Evolutionary conservation across 2,797 vertebrate genomes (phyloP), one percentile per base, ranked within the genome.

Genomic region (Falco concolor): DNA sequence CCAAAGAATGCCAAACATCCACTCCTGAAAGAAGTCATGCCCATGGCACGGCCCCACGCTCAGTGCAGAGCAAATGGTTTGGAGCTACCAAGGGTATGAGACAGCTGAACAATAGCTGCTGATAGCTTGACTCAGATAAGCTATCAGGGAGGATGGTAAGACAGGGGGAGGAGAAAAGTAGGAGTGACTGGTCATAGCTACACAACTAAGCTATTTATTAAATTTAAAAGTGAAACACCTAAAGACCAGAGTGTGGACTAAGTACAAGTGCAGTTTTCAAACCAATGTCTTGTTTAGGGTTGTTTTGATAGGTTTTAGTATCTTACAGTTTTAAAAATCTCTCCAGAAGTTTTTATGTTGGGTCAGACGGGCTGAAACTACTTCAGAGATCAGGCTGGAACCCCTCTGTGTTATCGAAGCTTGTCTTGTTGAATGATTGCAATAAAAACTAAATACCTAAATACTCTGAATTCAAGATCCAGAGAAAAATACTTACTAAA

Each of bases 1-100:
- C 78, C 78, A 32, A 91, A 68, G 92, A 93, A 96, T 91, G 86
- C 75, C 78, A 96, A 89, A 63, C 90, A 96, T 87, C 67, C 86
- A 75, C 91, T 87, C 77, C 9, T 18, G 50, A 53, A 59, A 84
- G 84, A 54, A 79, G 68, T 80, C 65, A 72, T 10, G 64, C 72
- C 75, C 42, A 1, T 44, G 89, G 87, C 89, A 85, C 0, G 2
- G 94, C 70, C 68, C 47, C 74, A 56, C 22, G 1, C 30, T 9
- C 87, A 30, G 21, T 0, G 9, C 32, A 54, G 38, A 60, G 53
- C 61, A 60, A 65, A 84, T 32, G 42, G 52, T 42, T 57, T 59
- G 42, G 24, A 88, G 84, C 80, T 95, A 47, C 86, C 88, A 74
- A 84, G 81, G 85, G 9, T 73, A 64, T 90, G 93, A 96, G 92